A percentile compares a stretch with the other conserved stretches of the same genome.
Evolutionary conservation across 2,113 vertebrate genomes (phyloP).

Genomic region (Okapia johnstoni): DNA sequence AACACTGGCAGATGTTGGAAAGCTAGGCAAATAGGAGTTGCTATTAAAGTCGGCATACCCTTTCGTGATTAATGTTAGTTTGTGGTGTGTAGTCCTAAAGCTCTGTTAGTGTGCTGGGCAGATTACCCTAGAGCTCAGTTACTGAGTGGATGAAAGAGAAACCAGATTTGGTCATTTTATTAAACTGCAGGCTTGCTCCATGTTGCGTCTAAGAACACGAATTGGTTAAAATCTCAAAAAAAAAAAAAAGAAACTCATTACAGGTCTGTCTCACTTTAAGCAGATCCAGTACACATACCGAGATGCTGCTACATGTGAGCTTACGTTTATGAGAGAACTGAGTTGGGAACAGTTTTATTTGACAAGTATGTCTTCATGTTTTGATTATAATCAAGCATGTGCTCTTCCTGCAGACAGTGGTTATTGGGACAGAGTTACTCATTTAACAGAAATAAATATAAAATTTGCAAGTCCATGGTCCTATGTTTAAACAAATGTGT

Average conservation of each 20-base stretch:
- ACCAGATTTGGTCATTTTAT: constrained; percentile 31
- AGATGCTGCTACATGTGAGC: background rate
- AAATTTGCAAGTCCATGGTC: background rate
- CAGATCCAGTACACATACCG: background rate
- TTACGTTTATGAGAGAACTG: background rate
- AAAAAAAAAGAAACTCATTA: background rate
- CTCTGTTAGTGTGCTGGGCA: background rate
- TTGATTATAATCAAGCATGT: background rate
- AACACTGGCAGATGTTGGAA: constrained; percentile 21
- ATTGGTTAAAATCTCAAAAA: background rate
- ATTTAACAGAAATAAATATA: constrained; percentile 30
- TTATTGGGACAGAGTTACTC: background rate
- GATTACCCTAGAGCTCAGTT: constrained; percentile 42
- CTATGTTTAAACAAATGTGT: background rate
- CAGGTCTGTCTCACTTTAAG: background rate
- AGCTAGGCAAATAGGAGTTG: constrained; percentile 1
- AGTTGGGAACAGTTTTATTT: background rate
- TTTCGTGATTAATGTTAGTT: constrained; percentile 41
- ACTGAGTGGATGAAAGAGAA: constrained; percentile 48
- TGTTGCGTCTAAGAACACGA: background rate
- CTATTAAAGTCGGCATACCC: background rate
- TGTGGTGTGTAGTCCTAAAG: background rate
- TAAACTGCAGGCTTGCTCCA: background rate
- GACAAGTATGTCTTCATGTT: background rate
- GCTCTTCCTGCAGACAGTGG: background rate